Evolutionary conservation across 1,140 invertebrate genomes (phyloP), one percentile per base, ranked within the genome.

Genomic region (Sycobia sp.): DNA sequence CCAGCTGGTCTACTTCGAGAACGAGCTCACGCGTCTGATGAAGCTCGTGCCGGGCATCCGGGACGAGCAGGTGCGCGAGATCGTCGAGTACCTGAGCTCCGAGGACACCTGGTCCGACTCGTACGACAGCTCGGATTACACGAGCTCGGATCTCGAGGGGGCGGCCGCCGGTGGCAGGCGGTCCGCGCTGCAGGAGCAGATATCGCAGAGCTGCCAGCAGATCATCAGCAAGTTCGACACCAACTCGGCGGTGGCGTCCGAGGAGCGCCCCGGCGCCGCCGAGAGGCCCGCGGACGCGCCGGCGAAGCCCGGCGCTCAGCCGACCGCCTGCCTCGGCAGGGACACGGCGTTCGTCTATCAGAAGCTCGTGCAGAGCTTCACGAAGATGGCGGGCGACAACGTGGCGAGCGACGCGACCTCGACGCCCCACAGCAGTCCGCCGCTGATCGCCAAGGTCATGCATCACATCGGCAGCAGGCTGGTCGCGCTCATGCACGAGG

Each of bases 41-140:
- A 94, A 95, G 82, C 94, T 91, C 0, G 92, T 95, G 4, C 93
- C 92, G 0, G 93, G 92, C 1, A 93, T 95, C 57, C 84, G 91
- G 44, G 93, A 95, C 66, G 91, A 94, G 63, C 92, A 95, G 77
- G 92, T 95, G 14, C 87, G 91, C 25, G 93, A 95, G 77, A 93
- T 96, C 11, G 93, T 95, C 0, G 93, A 95, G 77, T 95, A 95
- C 78, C 82, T 95, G 44, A 93, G 91, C 62, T 93, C 91, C 51
- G 93, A 95, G 72, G 93, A 96, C 68, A 93, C 93, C 3, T 95
- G 92, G 92, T 94, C 92, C 59, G 92, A 95, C 74, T 94, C 92
- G 0, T 94, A 94, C 69, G 92, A 95, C 73, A 94, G 91, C 14
- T 94, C 91, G 0, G 93, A 95, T 71, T 94, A 94, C 68, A 94